These are phyloP conservation scores for Papilio protenor DNA, from an alignment of 2,888 invertebrate genomes.

Conservation along the genomic window DNA sequence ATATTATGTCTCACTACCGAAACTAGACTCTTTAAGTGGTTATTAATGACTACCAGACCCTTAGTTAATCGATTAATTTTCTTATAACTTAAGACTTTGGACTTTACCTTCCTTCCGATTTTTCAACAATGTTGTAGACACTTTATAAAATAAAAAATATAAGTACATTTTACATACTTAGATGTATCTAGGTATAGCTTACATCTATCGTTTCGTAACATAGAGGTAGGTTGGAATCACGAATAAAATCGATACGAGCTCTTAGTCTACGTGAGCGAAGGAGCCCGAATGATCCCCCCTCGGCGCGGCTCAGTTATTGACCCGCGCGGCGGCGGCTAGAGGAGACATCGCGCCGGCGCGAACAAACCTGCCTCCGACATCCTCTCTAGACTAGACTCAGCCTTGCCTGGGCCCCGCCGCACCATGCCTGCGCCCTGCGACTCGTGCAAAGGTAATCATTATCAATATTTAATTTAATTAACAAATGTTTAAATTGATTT, in stretches of 20 bases:
- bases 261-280: constrained; percentile 53
- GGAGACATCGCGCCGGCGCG: constrained; percentile 63
- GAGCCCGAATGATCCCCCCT: constrained; percentile 69
- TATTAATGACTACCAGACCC: neutral
- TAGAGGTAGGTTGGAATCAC: constrained; percentile 14
- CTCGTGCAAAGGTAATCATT: constrained; percentile 72
- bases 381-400: constrained; percentile 52
- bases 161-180: constrained; percentile 12
- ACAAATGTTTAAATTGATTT: neutral
- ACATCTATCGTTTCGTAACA: constrained; percentile 29
- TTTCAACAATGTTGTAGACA: neutral
- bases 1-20: neutral
- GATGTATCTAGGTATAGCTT: constrained; percentile 9
- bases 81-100: too few relatives aligned
- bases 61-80: too few relatives aligned
- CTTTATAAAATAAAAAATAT: neutral
- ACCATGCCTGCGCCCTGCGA: constrained; percentile 79
- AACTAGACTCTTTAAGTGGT: neutral
- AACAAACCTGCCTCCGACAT: constrained; percentile 56
- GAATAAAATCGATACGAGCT: constrained; percentile 47
- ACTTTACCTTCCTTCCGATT: neutral
- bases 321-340: constrained; percentile 63
- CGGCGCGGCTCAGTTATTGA: constrained; percentile 78
- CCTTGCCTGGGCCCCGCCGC: constrained; percentile 52
- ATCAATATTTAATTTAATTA: constrained; percentile 12